A percentile compares a stretch with the other conserved stretches of the same genome.
phyloP scores from a whole-genome alignment of 2,797 vertebrate genomes.

The Tolypeutes matacus region DNA sequence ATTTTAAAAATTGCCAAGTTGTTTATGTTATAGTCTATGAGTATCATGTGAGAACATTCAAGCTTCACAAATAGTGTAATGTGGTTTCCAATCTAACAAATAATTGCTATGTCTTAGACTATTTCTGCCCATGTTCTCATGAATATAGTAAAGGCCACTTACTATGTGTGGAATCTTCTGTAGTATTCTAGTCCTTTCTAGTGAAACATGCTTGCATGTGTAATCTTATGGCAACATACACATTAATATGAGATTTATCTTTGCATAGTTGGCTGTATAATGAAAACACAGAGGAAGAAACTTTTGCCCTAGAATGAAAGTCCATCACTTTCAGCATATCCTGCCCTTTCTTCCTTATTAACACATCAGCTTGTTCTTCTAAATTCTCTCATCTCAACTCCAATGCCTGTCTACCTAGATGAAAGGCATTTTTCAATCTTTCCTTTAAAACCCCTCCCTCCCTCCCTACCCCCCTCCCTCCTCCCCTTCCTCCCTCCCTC shows the following conservation, averaged over 20 bases:
- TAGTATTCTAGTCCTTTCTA: neutral
- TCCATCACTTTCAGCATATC: neutral
- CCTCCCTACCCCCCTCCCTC: no score
- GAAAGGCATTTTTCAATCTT: neutral
- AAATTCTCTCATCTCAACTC: constrained; percentile 15
- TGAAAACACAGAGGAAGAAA: neutral
- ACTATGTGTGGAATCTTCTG: neutral
- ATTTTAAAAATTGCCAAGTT: constrained; percentile 45
- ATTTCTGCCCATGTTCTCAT: neutral
- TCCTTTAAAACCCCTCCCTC: neutral
- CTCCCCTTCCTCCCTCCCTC: no score
- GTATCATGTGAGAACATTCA: constrained; percentile 19
- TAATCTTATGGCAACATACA: neutral
- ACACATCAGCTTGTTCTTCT: neutral
- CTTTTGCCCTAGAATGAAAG: constrained; percentile 2
- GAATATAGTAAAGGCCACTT: neutral
- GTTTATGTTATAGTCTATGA: neutral
- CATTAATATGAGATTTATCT: neutral
- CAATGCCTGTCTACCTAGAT: neutral
- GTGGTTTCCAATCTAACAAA: constrained; percentile 52
- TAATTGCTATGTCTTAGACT: constrained; percentile 30
- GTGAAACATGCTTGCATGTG: neutral
- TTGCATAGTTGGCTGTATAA: neutral
- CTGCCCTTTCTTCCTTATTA: constrained; percentile 25
- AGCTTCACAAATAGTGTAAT: neutral